Base-by-base conservation (phyloP, 2,888 invertebrate species). In the Automeris io region DNA sequence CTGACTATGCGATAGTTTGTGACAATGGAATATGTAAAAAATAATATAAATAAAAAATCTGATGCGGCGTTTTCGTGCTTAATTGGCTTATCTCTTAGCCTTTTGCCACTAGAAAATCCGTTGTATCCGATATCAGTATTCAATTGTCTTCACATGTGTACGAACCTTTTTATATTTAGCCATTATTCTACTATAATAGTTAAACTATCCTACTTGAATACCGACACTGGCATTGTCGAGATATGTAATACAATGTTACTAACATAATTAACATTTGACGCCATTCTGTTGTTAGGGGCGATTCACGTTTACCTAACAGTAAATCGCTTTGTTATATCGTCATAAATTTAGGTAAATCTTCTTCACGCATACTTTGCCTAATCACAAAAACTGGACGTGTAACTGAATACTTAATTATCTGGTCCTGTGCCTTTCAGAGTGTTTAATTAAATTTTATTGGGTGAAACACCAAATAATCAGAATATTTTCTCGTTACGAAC, bases 301-400 rank as follows among this genome's bases (percentile, higher is more conserved):
- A 23, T 40, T 43, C 37, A 18, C 34, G 40, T 29, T 42, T 41
- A 12, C 44, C 47, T 47, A 44, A 45, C 37, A 46, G 50, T 46
- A 41, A 37, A 41, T 40, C 46, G 46, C 46, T 42, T 39, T 49
- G 45, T 42, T 58, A 62, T 58, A 54, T 67, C 60, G 66, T 69
- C 68, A 64, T 66, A 58, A 35, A 51, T 61, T 74, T 72, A 73
- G 72, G 73, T 76, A 3, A 19, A 73, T 74, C 70, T 74, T 72
- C 69, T 78, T 75, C 75, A 79, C 77, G 74, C 78, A 75, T 77
- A 70, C 74, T 78, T 77, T 81, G 78, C 78, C 80, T 80, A 74
- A 80, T 75, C 75, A 75, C 76, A 77, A 66, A 66, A 70, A 68
- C 69, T 85, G 83, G 85, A 83, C 83, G 83, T 75, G 75, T 73